phyloP scores from a whole-genome alignment of 1,140 invertebrate genomes.

The Pogonus chalceus region DNA sequence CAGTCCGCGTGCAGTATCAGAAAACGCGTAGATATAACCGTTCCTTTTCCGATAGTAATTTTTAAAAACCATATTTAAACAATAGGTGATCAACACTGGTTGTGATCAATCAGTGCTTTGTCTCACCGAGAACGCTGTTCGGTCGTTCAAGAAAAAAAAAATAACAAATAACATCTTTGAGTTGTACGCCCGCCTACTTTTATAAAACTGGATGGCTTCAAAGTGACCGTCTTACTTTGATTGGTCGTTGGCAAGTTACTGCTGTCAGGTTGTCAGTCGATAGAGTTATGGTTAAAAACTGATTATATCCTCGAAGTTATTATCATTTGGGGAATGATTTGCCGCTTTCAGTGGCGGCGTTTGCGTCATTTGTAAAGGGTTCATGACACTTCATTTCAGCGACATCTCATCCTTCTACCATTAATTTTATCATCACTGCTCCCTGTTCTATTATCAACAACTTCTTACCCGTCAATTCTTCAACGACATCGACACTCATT shows the following conservation, averaged over 20 bases:
- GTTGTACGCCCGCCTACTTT: background rate
- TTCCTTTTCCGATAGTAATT: slow-evolving; percentile 1
- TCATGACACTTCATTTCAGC: too few species aligned
- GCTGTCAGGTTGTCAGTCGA: slow-evolving; percentile 4
- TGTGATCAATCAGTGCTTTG: slow-evolving; percentile 6
- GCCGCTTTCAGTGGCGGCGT: background rate
- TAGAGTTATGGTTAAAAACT: slow-evolving; percentile 7
- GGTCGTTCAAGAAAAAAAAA: slow-evolving; percentile 2
- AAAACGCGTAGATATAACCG: background rate
- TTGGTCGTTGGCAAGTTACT: slow-evolving; percentile 3
- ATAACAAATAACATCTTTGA: slow-evolving; percentile 5
- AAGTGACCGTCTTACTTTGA: slow-evolving; percentile 1
- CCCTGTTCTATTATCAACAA: too few species aligned
- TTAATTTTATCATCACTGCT: too few species aligned
- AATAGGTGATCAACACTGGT: slow-evolving; percentile 3
- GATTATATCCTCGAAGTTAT: slow-evolving; percentile 1
- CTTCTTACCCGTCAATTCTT: too few species aligned
- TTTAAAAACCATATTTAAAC: slow-evolving; percentile 3
- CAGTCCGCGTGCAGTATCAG: background rate
- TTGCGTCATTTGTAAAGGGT: too few species aligned
- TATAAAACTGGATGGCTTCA: slow-evolving; percentile 4
- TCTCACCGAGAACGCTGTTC: background rate
- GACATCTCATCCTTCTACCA: too few species aligned
- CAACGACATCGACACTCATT: too few species aligned
- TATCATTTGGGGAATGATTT: slow-evolving; percentile 2